phyloP scores from a whole-genome alignment of 2,113 vertebrate genomes.

The Eurypyga helias region DNA sequence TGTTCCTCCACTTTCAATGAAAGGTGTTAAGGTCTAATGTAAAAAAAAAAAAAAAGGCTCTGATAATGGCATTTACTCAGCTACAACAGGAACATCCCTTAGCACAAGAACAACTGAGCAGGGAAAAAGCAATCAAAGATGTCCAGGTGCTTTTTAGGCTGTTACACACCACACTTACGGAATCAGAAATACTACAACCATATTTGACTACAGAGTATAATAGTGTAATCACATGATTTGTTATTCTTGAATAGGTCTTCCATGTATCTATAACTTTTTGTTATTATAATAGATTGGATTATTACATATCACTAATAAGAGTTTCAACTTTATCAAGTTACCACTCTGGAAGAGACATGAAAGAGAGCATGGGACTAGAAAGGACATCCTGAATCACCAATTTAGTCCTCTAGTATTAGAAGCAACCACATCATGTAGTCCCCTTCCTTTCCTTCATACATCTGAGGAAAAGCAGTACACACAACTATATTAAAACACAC shows the following conservation, averaged over 20 bases:
- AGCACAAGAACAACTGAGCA: not conserved
- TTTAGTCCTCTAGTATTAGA: not conserved
- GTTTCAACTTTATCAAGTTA: rapidly evolving
- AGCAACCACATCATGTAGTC: not conserved
- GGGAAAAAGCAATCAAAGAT: not conserved
- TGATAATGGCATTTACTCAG: not conserved
- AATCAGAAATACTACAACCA: not conserved
- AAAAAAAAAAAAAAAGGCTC: not conserved
- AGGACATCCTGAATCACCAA: not conserved
- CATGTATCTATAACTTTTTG: not conserved
- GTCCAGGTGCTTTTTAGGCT: not conserved
- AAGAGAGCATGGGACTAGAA: not conserved
- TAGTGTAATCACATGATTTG: not conserved
- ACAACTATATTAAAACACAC: not conserved
- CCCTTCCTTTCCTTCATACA: not conserved
- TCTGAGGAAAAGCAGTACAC: not conserved
- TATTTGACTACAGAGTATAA: not conserved
- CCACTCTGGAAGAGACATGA: not conserved
- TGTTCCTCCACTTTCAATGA: not conserved
- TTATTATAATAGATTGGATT: not conserved
- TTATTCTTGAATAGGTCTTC: not conserved
- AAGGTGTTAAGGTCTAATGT: not conserved
- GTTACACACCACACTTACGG: not conserved
- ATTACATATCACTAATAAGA: not conserved
- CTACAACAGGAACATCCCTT: not conserved